phyloP scores from a whole-genome alignment of 2,113 vertebrate genomes.

The Burhinus oedicnemus region DNA sequence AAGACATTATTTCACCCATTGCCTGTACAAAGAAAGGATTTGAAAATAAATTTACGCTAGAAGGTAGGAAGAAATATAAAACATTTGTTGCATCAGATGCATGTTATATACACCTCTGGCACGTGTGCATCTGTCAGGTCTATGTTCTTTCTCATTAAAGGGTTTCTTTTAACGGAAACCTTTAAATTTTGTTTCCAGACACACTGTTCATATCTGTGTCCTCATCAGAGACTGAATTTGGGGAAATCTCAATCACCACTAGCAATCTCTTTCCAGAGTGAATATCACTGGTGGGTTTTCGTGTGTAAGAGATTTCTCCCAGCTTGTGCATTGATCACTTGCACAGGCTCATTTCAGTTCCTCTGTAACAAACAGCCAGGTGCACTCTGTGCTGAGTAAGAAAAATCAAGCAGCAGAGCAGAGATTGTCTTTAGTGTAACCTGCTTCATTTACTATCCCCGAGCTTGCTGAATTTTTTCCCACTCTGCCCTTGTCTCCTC shows the following conservation, averaged over 20 bases:
- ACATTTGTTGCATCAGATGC: not conserved
- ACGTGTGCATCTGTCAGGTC: not conserved
- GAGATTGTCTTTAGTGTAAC: not conserved
- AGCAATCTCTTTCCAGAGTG: not conserved
- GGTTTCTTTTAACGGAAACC: not conserved
- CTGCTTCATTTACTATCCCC: not conserved
- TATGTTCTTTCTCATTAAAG: not conserved
- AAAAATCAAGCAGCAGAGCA: not conserved
- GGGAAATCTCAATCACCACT: not conserved
- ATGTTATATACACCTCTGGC: accelerated
- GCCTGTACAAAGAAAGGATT: not conserved
- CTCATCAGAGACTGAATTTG: not conserved
- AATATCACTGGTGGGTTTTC: not conserved
- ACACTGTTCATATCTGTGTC: not conserved
- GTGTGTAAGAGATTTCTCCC: not conserved
- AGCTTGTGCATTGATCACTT: not conserved
- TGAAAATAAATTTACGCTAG: not conserved
- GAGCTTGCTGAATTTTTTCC: not conserved
- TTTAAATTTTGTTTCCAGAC: not conserved
- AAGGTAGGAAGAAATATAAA: not conserved
- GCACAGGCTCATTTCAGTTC: not conserved
- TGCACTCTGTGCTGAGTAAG: not conserved
- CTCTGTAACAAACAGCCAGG: not conserved
- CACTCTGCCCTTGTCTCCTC: not conserved
- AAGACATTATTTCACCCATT: not conserved